A percentile compares a stretch with the other conserved stretches of the same genome.
These are phyloP conservation scores for Saguinus imperator DNA, from an alignment of 2,113 vertebrate species.

Conservation along the genomic window DNA sequence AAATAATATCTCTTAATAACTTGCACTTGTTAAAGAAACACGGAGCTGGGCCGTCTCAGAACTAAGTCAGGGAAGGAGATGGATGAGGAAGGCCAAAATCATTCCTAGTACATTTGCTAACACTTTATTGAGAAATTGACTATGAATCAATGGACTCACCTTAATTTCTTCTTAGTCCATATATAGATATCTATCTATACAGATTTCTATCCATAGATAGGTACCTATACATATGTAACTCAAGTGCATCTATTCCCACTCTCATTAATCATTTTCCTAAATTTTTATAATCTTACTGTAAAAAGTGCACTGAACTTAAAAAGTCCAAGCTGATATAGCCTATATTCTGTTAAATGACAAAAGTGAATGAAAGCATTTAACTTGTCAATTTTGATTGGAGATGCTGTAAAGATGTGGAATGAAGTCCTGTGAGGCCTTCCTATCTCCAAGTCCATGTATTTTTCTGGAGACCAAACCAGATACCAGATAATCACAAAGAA, in stretches of 20 bases:
- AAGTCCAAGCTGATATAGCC: constrained; percentile 65
- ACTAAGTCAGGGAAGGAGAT: constrained; percentile 36
- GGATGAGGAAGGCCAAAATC: constrained; percentile 22
- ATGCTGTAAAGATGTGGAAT: constrained; percentile 37
- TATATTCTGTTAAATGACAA: constrained; percentile 28
- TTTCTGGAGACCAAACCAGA: constrained; percentile 85
- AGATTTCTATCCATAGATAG: neutral
- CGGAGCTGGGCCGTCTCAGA: constrained; percentile 45
- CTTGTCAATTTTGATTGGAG: constrained; percentile 50
- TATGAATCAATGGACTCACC: constrained; percentile 79
- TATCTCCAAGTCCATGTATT: constrained; percentile 76
- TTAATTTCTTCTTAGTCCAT: neutral
- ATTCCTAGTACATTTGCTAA: constrained; percentile 82
- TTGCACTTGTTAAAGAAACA: constrained; percentile 79
- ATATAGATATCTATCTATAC: neutral
- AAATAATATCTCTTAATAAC: constrained; percentile 71
- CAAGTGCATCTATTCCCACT: constrained; percentile 70
- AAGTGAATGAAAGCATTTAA: constrained; percentile 49
- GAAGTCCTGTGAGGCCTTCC: constrained; percentile 69
- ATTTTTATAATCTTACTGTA: constrained; percentile 71
- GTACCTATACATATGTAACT: constrained; percentile 23
- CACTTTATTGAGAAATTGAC: constrained; percentile 91
- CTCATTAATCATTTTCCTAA: constrained; percentile 68
- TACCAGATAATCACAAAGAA: constrained; percentile 85
- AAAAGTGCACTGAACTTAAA: constrained; percentile 81